Conservation (phyloP, 2,888 invertebrate genomes). For the Anodontia alba region DNA sequence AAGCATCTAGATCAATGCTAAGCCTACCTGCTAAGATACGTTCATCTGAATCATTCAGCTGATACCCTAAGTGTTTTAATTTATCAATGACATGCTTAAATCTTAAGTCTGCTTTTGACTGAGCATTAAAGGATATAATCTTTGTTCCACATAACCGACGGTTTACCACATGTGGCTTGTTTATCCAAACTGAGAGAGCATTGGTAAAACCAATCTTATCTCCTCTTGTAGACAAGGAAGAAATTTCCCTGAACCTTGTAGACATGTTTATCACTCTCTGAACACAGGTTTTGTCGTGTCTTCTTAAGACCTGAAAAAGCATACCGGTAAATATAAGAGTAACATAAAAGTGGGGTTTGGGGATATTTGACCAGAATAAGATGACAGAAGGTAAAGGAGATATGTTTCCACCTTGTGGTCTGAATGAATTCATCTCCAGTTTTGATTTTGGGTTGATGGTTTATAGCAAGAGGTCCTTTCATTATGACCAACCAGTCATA, state of each 20-base stretch:
- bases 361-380: no score
- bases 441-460: no score
- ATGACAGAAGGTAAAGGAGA: no score
- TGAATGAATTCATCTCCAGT: no score
- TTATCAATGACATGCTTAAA: neutral
- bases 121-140: slow-evolving; percentile 35
- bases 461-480: no score
- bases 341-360: no score
- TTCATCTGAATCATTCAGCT: neutral
- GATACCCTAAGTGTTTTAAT: slow-evolving; percentile 17
- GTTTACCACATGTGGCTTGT: slow-evolving; percentile 80
- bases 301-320: no score
- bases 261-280: neutral
- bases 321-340: no score
- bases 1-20: neutral
- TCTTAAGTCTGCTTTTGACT: neutral
- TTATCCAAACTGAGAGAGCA: slow-evolving; percentile 75
- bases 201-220: slow-evolving; percentile 58
- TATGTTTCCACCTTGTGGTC: no score
- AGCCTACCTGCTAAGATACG: neutral
- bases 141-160: slow-evolving; percentile 73
- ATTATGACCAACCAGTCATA: no score
- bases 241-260: neutral
- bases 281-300: no score
- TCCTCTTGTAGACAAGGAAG: slow-evolving; percentile 14